Evolutionary conservation across 2,888 invertebrate species (phyloP).

Genomic region (Adelognathus sp.): DNA sequence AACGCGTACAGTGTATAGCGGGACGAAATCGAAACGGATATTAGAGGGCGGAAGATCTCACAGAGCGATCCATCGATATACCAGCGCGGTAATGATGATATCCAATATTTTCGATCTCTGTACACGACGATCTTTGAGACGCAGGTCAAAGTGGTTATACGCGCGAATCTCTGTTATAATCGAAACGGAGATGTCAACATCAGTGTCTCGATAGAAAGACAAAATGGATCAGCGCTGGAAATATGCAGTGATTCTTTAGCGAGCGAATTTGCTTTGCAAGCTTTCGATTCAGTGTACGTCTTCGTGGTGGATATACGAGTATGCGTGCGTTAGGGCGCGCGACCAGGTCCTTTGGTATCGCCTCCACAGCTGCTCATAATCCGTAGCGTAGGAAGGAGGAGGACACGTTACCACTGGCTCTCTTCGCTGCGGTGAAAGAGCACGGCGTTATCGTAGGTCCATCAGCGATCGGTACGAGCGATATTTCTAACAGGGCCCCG

Average conservation of each 20-base stretch:
- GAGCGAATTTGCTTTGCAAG: conserved; percentile 50
- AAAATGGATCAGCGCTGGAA: not conserved
- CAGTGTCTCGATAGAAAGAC: conserved; percentile 7
- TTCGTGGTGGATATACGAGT: conserved; percentile 35
- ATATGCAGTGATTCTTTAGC: not conserved
- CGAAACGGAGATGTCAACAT: conserved; percentile 55
- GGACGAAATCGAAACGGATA: conserved; percentile 50
- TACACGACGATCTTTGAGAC: not conserved
- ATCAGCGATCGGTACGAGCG: conserved; percentile 77
- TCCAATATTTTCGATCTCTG: conserved; percentile 2
- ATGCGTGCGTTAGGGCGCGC: conserved; percentile 38
- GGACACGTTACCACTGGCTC: conserved; percentile 27
- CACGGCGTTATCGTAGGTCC: conserved; percentile 74
- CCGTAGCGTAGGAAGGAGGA: conserved; percentile 64
- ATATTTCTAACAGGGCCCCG: conserved; percentile 79
- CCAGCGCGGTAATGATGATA: conserved; percentile 26
- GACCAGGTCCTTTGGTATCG: conserved; percentile 43
- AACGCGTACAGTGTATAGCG: not conserved
- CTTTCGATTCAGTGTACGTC: conserved; percentile 17
- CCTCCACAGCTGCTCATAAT: conserved; percentile 78
- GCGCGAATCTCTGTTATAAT: conserved; percentile 6
- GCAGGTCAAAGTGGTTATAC: not conserved
- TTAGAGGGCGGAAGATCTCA: conserved; percentile 34
- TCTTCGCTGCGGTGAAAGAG: conserved; percentile 64
- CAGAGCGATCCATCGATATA: conserved; percentile 3